Evolutionary conservation across 2,888 invertebrate genomes (phyloP).

Genomic region (Eupeodes luniger): DNA sequence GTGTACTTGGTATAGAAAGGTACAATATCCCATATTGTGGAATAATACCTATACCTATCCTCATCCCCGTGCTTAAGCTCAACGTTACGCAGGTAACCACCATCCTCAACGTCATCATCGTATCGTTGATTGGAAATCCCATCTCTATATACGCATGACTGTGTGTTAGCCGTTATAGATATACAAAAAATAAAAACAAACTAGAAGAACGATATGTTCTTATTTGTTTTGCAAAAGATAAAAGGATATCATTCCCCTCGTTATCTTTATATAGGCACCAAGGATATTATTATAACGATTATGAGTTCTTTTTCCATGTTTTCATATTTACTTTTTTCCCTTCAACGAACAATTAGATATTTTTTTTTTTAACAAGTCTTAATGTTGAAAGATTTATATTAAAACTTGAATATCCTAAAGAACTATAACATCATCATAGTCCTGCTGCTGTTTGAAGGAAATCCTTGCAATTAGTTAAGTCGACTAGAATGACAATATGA

Average conservation of each 20-base stretch:
- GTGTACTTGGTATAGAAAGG: not conserved
- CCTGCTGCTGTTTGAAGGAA: not conserved
- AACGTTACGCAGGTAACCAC: conserved; percentile 57
- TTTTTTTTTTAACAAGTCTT: conserved; percentile 6
- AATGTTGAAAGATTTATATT: not conserved
- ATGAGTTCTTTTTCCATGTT: conserved; percentile 67
- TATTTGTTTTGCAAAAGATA: conserved; percentile 47
- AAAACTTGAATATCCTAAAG: not conserved
- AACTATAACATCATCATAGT: not conserved
- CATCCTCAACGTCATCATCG: not conserved
- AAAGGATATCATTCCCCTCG: conserved; percentile 42
- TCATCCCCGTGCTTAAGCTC: conserved; percentile 52
- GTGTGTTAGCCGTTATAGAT: not conserved
- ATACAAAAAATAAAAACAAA: no score
- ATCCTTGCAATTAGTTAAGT: conserved; percentile 62
- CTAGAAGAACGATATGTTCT: conserved; percentile 27
- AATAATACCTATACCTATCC: conserved; percentile 5
- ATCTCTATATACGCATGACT: not conserved
- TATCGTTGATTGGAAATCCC: conserved; percentile 16
- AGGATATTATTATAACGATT: conserved; percentile 68
- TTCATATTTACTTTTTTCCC: conserved; percentile 39
- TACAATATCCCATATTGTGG: conserved; percentile 41
- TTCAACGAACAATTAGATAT: conserved; percentile 60
- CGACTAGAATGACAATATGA: conserved; percentile 43
- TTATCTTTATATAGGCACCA: conserved; percentile 39